A percentile compares a stretch with the other conserved stretches of the same genome.
phyloP scores from a whole-genome alignment of 2,113 vertebrate species.

The Cynoglossus semilaevis region DNA sequence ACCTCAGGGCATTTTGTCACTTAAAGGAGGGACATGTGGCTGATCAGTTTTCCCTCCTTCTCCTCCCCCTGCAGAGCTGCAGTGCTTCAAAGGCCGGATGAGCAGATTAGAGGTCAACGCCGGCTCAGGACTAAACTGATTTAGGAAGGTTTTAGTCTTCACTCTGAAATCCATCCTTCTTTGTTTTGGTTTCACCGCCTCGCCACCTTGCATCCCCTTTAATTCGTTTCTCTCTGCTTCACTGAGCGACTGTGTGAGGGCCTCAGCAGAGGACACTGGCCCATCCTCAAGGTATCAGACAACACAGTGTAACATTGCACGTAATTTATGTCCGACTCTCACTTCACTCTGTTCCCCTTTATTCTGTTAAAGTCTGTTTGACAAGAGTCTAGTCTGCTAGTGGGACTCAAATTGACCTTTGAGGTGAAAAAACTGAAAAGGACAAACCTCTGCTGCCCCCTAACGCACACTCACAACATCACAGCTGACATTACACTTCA shows the following conservation, averaged over 20 bases:
- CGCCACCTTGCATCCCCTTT: slow-evolving; percentile 14
- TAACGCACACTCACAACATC: slow-evolving; percentile 17
- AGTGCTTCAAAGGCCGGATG: slow-evolving; percentile 59
- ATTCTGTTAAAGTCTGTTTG: no score
- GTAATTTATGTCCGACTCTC: no score
- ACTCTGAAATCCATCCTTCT: slow-evolving; percentile 59
- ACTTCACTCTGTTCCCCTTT: no score
- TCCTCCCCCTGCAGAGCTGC: slow-evolving; percentile 33
- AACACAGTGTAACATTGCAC: no score
- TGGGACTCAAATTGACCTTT: no score
- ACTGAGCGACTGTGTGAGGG: slow-evolving; percentile 26
- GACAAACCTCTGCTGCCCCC: slow-evolving; percentile 28
- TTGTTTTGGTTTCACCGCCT: slow-evolving; percentile 37
- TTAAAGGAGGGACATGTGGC: slow-evolving; percentile 46
- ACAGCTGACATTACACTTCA: background rate
- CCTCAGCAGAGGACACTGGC: background rate
- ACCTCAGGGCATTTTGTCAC: slow-evolving; percentile 62
- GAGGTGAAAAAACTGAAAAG: background rate
- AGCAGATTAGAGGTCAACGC: slow-evolving; percentile 51
- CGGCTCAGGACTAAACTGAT: slow-evolving; percentile 59
- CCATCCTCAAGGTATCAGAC: no score
- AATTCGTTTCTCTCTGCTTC: slow-evolving; percentile 38
- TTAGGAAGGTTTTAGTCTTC: slow-evolving; percentile 49
- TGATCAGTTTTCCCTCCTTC: slow-evolving; percentile 44
- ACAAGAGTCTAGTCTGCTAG: no score